Evolutionary conservation across 30 jellyfish, hydroid and myxozoan species (phyloP).

Genomic region (Rhopilema esculentum): DNA sequence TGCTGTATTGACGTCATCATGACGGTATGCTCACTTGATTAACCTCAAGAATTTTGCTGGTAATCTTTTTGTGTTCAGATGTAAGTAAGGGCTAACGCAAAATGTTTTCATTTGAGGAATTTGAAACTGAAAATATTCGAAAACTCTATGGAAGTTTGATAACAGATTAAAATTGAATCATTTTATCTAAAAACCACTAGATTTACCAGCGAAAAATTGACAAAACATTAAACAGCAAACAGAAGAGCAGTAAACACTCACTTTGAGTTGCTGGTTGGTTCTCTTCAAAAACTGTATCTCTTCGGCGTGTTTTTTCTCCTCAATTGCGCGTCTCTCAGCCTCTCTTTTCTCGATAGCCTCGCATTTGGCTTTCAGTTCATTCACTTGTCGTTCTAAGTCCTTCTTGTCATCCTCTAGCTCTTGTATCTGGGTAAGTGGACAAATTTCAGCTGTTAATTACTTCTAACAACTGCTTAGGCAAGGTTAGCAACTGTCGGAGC

Average conservation of each 20-base stretch:
- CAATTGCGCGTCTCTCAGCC: conserved; percentile 94
- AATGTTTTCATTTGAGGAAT: neutral
- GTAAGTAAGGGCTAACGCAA: neutral
- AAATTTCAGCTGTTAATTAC: neutral
- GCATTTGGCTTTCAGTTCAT: conserved; percentile 95
- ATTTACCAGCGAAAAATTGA: neutral
- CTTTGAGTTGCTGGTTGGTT: conserved; percentile 95
- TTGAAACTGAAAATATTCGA: neutral
- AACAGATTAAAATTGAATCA: too few relatives aligned
- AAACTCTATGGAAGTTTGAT: too few relatives aligned
- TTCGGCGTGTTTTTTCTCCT: conserved; percentile 96
- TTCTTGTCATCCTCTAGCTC: conserved; percentile 89
- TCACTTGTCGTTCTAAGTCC: conserved; percentile 93
- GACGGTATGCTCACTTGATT: neutral
- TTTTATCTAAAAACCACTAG: too few relatives aligned
- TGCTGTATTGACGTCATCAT: neutral
- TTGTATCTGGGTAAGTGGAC: conserved; percentile 45
- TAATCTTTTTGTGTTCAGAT: neutral
- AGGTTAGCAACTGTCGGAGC: too few relatives aligned
- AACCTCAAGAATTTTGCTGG: neutral
- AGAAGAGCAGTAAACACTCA: conserved; percentile 1
- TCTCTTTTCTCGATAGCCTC: conserved; percentile 98
- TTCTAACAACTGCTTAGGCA: too few relatives aligned
- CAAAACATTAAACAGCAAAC: neutral
- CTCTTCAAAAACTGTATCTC: conserved; percentile 93